These are phyloP conservation scores for Plusia festucae DNA, from an alignment of 2,888 invertebrate species.

Conservation along the genomic window DNA sequence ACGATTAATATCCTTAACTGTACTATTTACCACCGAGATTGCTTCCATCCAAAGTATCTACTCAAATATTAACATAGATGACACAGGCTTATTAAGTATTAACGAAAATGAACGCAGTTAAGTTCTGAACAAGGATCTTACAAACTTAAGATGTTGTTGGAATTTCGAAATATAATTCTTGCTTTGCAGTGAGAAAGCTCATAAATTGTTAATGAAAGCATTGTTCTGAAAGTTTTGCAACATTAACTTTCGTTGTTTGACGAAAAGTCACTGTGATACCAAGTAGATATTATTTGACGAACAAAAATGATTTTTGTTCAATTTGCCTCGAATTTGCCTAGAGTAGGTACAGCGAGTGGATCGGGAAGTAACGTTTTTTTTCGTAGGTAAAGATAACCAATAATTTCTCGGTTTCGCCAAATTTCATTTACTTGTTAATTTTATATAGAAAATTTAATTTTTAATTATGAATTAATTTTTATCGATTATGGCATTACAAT, in stretches of 20 bases:
- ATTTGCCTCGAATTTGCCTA: too few species aligned
- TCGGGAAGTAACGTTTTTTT: background rate
- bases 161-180: slow-evolving; percentile 2
- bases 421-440: too few species aligned
- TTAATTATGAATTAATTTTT: too few species aligned
- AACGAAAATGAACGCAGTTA: slow-evolving; percentile 1
- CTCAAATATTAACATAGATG: background rate
- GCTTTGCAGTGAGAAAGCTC: slow-evolving; percentile 1
- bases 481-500: background rate
- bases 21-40: slow-evolving; percentile 1
- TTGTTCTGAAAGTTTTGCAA: background rate
- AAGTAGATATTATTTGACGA: too few species aligned
- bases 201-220: background rate
- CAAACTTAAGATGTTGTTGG: background rate
- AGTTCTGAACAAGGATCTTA: background rate
- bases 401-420: background rate
- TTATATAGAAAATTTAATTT: too few species aligned
- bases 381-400: background rate
- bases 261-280: too few species aligned
- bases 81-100: background rate
- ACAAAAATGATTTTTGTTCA: too few species aligned
- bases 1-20: background rate
- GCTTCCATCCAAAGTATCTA: background rate
- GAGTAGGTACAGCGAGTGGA: too few species aligned
- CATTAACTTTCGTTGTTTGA: background rate